Evolutionary conservation across 1,140 invertebrate genomes (phyloP), one percentile per base, ranked within the genome.

Genomic region (Pristionchus pacificus): DNA sequence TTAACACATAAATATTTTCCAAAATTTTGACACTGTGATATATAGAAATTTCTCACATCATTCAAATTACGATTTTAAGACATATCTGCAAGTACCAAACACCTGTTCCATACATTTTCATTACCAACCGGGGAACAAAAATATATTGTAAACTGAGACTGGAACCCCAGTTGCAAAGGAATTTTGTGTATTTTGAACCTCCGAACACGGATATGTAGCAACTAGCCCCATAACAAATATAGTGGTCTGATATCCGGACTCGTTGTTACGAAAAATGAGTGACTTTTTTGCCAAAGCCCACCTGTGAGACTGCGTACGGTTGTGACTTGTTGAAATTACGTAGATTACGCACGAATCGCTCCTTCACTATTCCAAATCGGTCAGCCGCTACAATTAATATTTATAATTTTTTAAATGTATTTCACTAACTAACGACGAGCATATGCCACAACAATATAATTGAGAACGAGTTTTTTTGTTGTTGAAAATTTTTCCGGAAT

Each of bases 81-180:
- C n/a, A n/a, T n/a, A n/a, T 89, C 61, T 93, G 88, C 84, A 94
- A 93, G 86, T 95, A 95, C 10, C 92, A 88, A n/a, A n/a, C n/a
- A n/a, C n/a, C n/a, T n/a, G n/a, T n/a, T n/a, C n/a, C n/a, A n/a
- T n/a, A n/a, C n/a, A n/a, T n/a, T n/a, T n/a, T n/a, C n/a, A n/a
- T n/a, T n/a, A n/a, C n/a, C n/a, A n/a, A n/a, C n/a, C n/a, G n/a
- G n/a, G 38, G 19, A 49, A 49, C 6, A 19, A 19, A 49, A 19
- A 19, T 19, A 49, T 49, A 49, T 19, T 49, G 38, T 49, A 49
- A 6, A 49, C 38, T 49, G 38, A 49, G 6, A 6, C 38, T 19
- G 38, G 6, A 49, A 49, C 38, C 19, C 19, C 38, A 19, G 6
- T 49, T 49, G 38, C 6, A 49, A 6, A 49, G 19, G 38, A 19